Conservation (phyloP, 2,113 vertebrate genomes). For the Galeopterus variegatus region DNA sequence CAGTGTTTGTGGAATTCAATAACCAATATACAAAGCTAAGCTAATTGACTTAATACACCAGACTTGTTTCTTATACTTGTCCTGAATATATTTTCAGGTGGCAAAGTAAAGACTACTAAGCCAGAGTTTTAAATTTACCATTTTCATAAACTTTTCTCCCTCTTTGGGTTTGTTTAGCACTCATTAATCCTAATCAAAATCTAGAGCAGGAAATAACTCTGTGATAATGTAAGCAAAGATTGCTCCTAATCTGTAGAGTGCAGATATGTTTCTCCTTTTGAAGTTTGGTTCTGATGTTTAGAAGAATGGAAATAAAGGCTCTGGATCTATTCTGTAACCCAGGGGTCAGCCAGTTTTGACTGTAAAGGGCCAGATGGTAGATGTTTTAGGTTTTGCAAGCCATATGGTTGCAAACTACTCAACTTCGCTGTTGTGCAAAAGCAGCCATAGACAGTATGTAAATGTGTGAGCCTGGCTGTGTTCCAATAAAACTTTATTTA, state of each 20-base stretch:
- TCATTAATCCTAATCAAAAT: constrained; percentile 40
- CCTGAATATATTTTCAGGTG: neutral
- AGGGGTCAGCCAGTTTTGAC: constrained; percentile 42
- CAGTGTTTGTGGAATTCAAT: neutral
- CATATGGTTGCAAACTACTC: constrained; percentile 62
- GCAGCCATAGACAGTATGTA: constrained; percentile 16
- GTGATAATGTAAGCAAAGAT: neutral
- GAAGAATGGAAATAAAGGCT: constrained; percentile 54
- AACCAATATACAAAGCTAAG: neutral
- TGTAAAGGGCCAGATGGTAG: constrained; percentile 62
- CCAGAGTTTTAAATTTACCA: neutral
- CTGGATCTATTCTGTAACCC: constrained; percentile 58
- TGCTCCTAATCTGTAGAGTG: neutral
- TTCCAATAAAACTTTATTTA: constrained; percentile 83
- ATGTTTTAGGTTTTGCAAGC: constrained; percentile 42
- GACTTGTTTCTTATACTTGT: neutral
- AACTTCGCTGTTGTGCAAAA: constrained; percentile 41
- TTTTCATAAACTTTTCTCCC: neutral
- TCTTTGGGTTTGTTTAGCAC: constrained; percentile 40
- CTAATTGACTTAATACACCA: neutral
- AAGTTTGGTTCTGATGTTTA: constrained; percentile 44
- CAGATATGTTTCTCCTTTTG: constrained; percentile 34
- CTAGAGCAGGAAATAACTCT: constrained; percentile 6
- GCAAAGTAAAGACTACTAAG: neutral
- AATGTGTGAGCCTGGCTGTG: constrained; percentile 48